Conservation (phyloP, 2,113 vertebrate genomes). For the Jacana jacana region DNA sequence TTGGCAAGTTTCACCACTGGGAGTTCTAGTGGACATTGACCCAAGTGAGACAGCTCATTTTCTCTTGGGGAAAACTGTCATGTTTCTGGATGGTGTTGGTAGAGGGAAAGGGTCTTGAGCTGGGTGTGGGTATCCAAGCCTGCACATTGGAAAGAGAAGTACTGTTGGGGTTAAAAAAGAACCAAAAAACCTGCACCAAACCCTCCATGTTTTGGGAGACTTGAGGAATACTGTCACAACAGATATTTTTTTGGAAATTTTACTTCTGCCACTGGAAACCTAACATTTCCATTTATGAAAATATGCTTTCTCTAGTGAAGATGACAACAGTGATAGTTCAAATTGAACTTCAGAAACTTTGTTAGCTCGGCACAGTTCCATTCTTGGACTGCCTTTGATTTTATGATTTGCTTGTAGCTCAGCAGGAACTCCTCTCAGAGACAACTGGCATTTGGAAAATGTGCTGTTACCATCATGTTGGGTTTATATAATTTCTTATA, state of each 20-base stretch:
- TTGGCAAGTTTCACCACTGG: background rate
- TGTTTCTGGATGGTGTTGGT: background rate
- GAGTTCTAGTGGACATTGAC: background rate
- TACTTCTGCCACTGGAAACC: background rate
- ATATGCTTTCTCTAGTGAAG: background rate
- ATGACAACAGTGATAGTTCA: background rate
- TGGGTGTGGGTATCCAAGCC: background rate
- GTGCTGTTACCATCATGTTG: background rate
- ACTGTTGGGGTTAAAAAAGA: background rate
- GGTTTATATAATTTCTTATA: background rate
- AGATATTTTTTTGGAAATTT: background rate
- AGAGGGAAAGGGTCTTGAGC: background rate
- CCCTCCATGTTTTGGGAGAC: background rate
- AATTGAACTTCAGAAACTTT: background rate
- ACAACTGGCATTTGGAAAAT: slow-evolving; percentile 11
- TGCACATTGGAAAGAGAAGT: background rate
- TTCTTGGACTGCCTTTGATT: background rate
- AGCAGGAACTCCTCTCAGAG: background rate
- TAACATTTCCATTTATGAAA: background rate
- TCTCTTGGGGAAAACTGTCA: background rate
- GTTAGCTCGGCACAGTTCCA: background rate
- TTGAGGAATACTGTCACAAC: background rate
- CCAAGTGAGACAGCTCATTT: background rate
- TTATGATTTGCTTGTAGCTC: background rate
- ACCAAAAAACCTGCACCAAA: background rate